These are phyloP conservation scores for Saiga tatarica DNA, from an alignment of 2,113 vertebrate genomes.

Conservation along the genomic window DNA sequence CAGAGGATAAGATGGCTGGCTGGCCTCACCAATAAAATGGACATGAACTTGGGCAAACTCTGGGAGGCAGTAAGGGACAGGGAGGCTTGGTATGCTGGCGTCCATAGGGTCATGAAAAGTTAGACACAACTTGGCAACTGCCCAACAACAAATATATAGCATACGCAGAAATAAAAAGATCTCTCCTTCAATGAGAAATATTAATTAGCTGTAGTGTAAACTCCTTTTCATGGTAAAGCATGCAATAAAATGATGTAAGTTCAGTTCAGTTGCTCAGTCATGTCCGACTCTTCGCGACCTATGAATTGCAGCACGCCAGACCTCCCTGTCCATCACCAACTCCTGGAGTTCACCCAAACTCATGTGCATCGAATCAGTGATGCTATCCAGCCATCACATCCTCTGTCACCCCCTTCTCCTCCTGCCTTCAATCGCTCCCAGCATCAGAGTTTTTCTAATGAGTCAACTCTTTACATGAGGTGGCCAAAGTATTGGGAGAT, in stretches of 20 bases:
- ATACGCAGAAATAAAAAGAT: not conserved
- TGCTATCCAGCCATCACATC: too few species aligned
- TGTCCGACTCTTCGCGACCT: fast-evolving
- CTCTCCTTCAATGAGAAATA: not conserved
- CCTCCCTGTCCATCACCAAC: too few species aligned
- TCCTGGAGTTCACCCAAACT: too few species aligned
- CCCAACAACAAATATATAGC: not conserved
- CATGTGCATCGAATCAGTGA: too few species aligned
- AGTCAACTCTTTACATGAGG: too few species aligned
- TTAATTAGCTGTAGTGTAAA: not conserved
- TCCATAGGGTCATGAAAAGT: not conserved
- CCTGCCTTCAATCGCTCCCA: too few species aligned
- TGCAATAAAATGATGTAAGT: not conserved
- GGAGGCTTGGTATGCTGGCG: not conserved
- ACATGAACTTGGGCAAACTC: not conserved
- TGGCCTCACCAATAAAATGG: not conserved
- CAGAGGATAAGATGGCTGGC: not conserved
- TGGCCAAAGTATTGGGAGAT: too few species aligned
- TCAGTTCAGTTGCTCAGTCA: fast-evolving
- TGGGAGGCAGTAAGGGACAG: not conserved
- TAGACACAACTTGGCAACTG: not conserved
- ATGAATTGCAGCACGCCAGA: too few species aligned
- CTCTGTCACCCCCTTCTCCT: too few species aligned
- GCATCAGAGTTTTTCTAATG: too few species aligned
- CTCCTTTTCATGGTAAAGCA: not conserved